phyloP scores from a whole-genome alignment of 2,113 vertebrate species.

The Urocolius indicus region DNA sequence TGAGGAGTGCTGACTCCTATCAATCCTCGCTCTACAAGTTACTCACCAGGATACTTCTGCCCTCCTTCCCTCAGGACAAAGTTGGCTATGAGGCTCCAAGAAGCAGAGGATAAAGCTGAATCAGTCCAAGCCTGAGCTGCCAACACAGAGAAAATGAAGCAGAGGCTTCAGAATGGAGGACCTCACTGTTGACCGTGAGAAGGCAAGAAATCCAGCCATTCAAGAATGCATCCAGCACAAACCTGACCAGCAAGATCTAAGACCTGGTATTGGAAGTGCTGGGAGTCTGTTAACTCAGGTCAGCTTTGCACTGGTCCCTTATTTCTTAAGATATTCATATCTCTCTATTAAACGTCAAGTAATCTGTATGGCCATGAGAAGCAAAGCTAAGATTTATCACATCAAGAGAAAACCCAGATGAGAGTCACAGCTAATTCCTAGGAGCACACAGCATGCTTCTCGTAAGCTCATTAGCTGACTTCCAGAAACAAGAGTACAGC shows the following conservation, averaged over 20 bases:
- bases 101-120: constrained; percentile 76
- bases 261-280: neutral
- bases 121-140: constrained; percentile 68
- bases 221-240: neutral
- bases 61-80: constrained; percentile 52
- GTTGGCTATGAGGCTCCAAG: constrained; percentile 71
- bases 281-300: neutral
- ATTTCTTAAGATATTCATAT: neutral
- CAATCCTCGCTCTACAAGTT: neutral
- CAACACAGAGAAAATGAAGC: constrained; percentile 77
- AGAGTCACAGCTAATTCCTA: constrained; percentile 15
- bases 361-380: neutral
- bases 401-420: constrained; percentile 21
- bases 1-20: neutral
- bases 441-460: constrained; percentile 12
- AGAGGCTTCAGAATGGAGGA: constrained; percentile 79
- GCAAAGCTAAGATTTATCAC: neutral
- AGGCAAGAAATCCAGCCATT: constrained; percentile 47
- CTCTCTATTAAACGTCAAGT: neutral
- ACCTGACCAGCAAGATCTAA: neutral
- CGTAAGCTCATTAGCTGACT: constrained; percentile 41
- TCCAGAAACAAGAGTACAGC: constrained; percentile 45
- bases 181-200: constrained; percentile 76
- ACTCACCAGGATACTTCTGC: neutral
- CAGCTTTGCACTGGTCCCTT: neutral